Base-by-base conservation (phyloP, 2,888 invertebrate species). In the Plebejus anna region DNA sequence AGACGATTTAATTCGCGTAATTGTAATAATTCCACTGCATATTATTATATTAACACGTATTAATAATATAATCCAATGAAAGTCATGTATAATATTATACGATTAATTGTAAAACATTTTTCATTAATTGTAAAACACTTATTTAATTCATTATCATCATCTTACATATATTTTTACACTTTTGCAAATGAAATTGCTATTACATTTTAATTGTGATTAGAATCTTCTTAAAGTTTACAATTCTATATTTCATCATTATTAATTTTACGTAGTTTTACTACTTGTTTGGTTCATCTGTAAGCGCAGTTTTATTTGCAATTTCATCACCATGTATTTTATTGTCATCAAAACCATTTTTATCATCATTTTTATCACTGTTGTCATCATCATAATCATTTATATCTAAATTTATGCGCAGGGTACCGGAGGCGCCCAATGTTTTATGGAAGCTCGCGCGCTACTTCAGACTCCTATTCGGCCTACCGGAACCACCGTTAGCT, bases 391-490 rank as follows among this genome's bases (percentile, higher is more conserved):
- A 32, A 66, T 36, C 13, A 66, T 66, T 66, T 36, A 66, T 32
- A 66, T 66, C 32, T 66, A 36, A 66, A 66, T 66, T 66, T 66
- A 36, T 88, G 83, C 90, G 86, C 91, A 94, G 94, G 94, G 86
- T 90, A 87, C 90, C 94, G 90, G 91, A 89, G 92, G 89, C 94
- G 91, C 88, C 92, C 94, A 89, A 94, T 94, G 90, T 94, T 86
- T 85, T 94, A 93, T 90, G 92, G 93, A 89, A 89, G 89, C 85
- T 93, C 94, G 90, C 93, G 90, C 89, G 90, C 89, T 90, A 90
- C 94, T 89, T 92, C 94, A 92, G 88, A 90, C 81, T 88, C 90
- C 86, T 94, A 85, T 90, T 93, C 87, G 92, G 92, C 85, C 80
- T 91, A 85, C 89, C 92, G 85, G 86, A 88, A 82, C 85, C 92